Evolutionary conservation across 2,113 vertebrate genomes (phyloP).

Genomic region (Pteropus alecto): DNA sequence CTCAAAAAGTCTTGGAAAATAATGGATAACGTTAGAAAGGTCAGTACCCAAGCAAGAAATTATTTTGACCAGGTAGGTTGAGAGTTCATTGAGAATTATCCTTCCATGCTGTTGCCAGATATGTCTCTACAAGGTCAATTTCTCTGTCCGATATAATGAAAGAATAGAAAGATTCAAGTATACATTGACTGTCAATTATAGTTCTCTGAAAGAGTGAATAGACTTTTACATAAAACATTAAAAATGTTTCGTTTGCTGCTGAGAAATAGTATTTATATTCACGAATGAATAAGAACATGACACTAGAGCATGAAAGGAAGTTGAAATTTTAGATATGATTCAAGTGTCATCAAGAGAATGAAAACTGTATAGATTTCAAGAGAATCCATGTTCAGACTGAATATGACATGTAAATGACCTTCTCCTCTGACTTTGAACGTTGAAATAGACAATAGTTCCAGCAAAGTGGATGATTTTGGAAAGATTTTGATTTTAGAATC

Average conservation of each 20-base stretch:
- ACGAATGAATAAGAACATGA: neutral
- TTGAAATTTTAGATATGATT: neutral
- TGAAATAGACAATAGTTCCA: neutral
- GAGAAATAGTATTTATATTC: slow-evolving; percentile 29
- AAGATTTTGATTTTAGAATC: neutral
- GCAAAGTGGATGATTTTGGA: neutral
- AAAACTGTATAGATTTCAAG: slow-evolving; percentile 5
- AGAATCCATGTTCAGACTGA: neutral
- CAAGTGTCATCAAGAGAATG: neutral
- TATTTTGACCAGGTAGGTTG: slow-evolving; percentile 48
- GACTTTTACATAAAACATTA: slow-evolving; percentile 31
- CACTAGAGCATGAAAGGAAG: neutral
- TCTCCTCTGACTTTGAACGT: neutral
- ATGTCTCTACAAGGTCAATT: slow-evolving; percentile 35
- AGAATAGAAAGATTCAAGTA: slow-evolving; percentile 10
- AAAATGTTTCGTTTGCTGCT: slow-evolving; percentile 29
- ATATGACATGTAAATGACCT: neutral
- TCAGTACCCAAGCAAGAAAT: slow-evolving; percentile 54
- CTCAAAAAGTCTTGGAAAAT: slow-evolving; percentile 50
- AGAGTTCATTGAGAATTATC: slow-evolving; percentile 52
- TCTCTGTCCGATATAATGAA: slow-evolving; percentile 5
- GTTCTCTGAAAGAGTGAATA: slow-evolving; percentile 18
- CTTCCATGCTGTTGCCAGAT: neutral
- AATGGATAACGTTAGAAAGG: slow-evolving; percentile 37
- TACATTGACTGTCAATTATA: neutral